Evolutionary conservation across 1,140 invertebrate species (phyloP), one percentile per base, ranked within the genome.

Genomic region (Zophobas atratus): DNA sequence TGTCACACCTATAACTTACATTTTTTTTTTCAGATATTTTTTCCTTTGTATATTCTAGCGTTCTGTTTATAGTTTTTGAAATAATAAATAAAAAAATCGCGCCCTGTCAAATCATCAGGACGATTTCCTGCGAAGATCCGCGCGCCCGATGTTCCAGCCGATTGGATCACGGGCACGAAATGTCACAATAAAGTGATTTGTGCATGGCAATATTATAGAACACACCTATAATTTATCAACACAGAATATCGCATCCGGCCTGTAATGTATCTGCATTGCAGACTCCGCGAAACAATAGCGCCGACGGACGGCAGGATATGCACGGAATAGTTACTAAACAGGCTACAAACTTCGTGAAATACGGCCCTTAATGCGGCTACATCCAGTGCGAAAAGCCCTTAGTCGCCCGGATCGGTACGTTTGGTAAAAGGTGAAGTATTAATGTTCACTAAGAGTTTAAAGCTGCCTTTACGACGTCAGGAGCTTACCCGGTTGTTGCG

Each of bases 251-350:
- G 43, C 60, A 67, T 67, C 39, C 60, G 35, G 6, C 53, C 48
- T 41, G 71, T 73, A 73, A 56, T 56, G 55, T 73, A 73, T 73
- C 71, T 73, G 71, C 71, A 73, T n/a, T 73, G 71, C 71, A 73
- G 71, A 73, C 71, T 73, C 71, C 71, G 39, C 41, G 41, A 73
- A 73, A 73, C 71, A 73, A 73, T 56, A 73, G 71, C 55, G 60
- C 39, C 41, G 60, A 43, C 60, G 56, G 6, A 60, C 38, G 56
- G 56, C 38, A 6, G 56, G 38, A 60, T 60, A 60, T 60, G 6
- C 35, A 60, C 8, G 60, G 43, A 67, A 67, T 67, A 67, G 60
- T 67, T 67, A n/a, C 60, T 67, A 67, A 67, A 67, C 39, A 67
- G 60, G 39, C 60, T 67, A 67, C 60, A 67, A 67, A 67, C 6